A percentile compares a stretch with the other conserved stretches of the same genome.
Conservation (phyloP, 2,888 invertebrate genomes). For the Allygus modestus region DNA sequence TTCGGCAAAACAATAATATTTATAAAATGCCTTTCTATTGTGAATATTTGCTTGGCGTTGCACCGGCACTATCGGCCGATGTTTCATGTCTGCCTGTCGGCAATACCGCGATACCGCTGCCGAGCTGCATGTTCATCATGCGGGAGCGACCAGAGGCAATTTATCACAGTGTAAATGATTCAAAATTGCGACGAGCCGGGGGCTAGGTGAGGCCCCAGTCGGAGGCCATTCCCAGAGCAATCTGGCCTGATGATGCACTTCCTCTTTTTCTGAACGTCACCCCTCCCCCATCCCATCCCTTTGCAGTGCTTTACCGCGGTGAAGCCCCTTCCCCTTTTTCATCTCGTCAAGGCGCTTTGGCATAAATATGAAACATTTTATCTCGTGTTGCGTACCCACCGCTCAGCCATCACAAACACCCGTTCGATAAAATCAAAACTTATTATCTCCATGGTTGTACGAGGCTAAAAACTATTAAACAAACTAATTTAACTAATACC, state of each 20-base stretch:
- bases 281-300: conserved; percentile 14
- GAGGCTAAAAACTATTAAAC: too few species aligned
- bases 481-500: too few species aligned
- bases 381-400: neutral
- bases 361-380: neutral
- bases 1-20: too few species aligned
- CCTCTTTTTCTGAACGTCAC: conserved; percentile 38
- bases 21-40: too few species aligned
- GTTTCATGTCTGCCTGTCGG: neutral
- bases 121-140: neutral
- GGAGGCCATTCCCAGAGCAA: conserved; percentile 60
- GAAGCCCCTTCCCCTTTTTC: neutral
- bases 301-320: neutral
- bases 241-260: conserved; percentile 61
- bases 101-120: neutral
- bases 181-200: conserved; percentile 37
- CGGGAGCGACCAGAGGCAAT: conserved; percentile 30
- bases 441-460: too few species aligned
- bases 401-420: neutral
- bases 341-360: neutral
- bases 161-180: conserved; percentile 49
- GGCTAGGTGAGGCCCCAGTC: neutral
- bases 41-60: too few species aligned
- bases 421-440: too few species aligned
- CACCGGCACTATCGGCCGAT: neutral